Conservation (phyloP, 2,113 vertebrate genomes). For the Chlorodrepanis virens region DNA sequence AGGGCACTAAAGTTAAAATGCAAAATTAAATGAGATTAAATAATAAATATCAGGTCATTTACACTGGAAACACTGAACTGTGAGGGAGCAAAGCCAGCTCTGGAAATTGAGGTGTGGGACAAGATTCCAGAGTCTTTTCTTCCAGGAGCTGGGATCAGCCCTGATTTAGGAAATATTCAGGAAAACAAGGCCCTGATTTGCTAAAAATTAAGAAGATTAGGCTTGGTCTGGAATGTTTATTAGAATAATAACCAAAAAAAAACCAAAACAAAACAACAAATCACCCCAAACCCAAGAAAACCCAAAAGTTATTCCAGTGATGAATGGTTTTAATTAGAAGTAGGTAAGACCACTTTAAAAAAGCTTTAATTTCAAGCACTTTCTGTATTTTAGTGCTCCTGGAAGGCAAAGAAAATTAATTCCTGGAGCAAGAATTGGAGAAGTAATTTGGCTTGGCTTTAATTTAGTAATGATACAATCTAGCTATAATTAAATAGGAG, state of each 20-base stretch:
- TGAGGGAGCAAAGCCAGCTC: not conserved
- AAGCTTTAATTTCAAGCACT: constrained; percentile 32
- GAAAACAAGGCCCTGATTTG: not conserved
- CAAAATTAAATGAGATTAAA: not conserved
- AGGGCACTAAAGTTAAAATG: not conserved
- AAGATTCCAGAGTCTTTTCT: not conserved
- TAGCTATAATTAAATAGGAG: constrained; percentile 53
- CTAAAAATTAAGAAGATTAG: not conserved
- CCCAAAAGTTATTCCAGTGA: constrained; percentile 22
- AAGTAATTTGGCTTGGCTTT: constrained; percentile 51
- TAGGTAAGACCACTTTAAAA: constrained; percentile 8
- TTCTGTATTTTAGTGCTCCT: constrained; percentile 51
- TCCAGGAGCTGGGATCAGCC: not conserved
- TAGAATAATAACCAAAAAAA: not conserved
- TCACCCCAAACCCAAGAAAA: not conserved
- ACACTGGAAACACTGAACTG: not conserved
- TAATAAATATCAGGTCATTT: not conserved
- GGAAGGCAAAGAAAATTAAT: constrained; percentile 49
- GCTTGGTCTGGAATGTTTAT: not conserved
- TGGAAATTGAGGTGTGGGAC: not conserved
- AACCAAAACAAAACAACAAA: not conserved
- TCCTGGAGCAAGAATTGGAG: constrained; percentile 14
- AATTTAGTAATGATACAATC: constrained; percentile 59
- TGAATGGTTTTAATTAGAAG: constrained; percentile 65
- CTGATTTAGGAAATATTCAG: not conserved